Evolutionary conservation across 2,888 invertebrate genomes (phyloP).

Genomic region (Quadroppia sp.): DNA sequence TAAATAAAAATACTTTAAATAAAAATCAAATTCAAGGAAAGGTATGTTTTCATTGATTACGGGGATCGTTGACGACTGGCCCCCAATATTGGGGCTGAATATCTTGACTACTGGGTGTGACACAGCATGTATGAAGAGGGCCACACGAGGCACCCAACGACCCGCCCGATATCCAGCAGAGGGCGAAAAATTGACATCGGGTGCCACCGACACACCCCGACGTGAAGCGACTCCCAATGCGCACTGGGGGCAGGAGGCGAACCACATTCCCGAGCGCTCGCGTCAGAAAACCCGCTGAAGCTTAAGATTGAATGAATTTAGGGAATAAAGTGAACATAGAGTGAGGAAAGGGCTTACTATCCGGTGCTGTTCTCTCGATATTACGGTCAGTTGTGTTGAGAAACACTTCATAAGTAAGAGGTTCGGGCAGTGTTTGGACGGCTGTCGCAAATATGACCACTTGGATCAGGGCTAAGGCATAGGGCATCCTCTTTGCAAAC

Average conservation of each 20-base stretch:
- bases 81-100: slow-evolving; percentile 61
- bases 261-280: slow-evolving; percentile 44
- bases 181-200: slow-evolving; percentile 48
- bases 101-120: slow-evolving; percentile 45
- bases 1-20: slow-evolving; percentile 47
- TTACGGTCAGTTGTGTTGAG: slow-evolving; percentile 17
- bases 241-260: slow-evolving; percentile 43
- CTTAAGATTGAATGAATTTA: slow-evolving; percentile 6
- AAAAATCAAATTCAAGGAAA: background rate
- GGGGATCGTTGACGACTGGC: slow-evolving; percentile 71
- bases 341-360: slow-evolving; percentile 28
- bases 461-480: slow-evolving; percentile 39
- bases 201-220: slow-evolving; percentile 47
- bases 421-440: slow-evolving; percentile 19
- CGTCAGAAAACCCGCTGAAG: slow-evolving; percentile 41
- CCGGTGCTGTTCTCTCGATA: slow-evolving; percentile 41
- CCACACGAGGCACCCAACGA: slow-evolving; percentile 48
- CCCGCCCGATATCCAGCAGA: slow-evolving; percentile 49
- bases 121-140: slow-evolving; percentile 48
- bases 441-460: slow-evolving; percentile 37
- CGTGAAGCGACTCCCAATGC: slow-evolving; percentile 40
- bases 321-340: background rate
- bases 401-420: slow-evolving; percentile 12
- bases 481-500: slow-evolving; percentile 41
- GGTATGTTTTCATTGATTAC: slow-evolving; percentile 59